A percentile compares a stretch with the other conserved stretches of the same genome.
Evolutionary conservation across 1,140 invertebrate genomes (phyloP).

Genomic region (Eciton burchellii): DNA sequence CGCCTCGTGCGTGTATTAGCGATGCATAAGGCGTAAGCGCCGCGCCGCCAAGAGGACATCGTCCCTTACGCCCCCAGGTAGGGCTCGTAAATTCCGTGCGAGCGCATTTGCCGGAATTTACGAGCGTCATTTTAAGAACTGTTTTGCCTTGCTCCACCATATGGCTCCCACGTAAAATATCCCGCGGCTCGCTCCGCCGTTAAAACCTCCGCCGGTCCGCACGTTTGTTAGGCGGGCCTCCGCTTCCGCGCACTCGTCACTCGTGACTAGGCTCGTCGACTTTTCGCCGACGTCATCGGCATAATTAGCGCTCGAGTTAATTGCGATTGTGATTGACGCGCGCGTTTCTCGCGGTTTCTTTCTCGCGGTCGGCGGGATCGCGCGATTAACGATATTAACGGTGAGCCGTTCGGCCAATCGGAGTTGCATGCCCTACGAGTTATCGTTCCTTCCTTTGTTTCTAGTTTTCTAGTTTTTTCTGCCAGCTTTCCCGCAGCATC

Average conservation of each 20-base stretch:
- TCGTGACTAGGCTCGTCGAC: constrained; percentile 14
- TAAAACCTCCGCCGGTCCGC: constrained; percentile 61
- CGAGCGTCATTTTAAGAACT: constrained; percentile 78
- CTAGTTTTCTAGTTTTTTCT: too few species aligned
- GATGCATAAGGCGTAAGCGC: too few species aligned
- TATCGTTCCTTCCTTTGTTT: too few species aligned
- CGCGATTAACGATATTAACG: neutral
- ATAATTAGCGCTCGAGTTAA: constrained; percentile 56
- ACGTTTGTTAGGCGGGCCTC: too few species aligned
- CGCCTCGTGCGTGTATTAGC: neutral
- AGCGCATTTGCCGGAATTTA: constrained; percentile 76
- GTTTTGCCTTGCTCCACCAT: constrained; percentile 75
- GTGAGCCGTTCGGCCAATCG: neutral
- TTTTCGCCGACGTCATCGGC: constrained; percentile 22
- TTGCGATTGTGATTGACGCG: constrained; percentile 34
- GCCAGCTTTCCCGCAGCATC: neutral
- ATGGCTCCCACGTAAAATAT: constrained; percentile 75
- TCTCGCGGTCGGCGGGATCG: too few species aligned
- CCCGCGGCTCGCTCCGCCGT: constrained; percentile 62
- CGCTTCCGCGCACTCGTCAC: constrained; percentile 23
- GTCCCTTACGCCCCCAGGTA: constrained; percentile 49
- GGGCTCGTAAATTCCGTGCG: constrained; percentile 74
- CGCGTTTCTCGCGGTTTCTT: neutral
- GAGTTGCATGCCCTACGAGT: neutral
- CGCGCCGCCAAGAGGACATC: constrained; percentile 43